Base-by-base conservation (phyloP, 2,888 invertebrate species). In the Lasioglossum pauxillum region DNA sequence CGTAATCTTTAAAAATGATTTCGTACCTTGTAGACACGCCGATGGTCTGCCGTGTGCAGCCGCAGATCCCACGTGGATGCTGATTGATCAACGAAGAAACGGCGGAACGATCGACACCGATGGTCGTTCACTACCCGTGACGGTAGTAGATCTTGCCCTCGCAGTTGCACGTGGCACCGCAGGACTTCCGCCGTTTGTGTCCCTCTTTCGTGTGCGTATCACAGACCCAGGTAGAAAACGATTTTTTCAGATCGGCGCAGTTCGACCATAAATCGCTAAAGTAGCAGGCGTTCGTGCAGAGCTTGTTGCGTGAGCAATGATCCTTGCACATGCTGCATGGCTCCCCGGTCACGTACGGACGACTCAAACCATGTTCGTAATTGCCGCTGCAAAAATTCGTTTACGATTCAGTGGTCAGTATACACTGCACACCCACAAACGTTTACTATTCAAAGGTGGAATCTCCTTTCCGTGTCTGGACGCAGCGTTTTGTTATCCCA, bases 111-210 rank as follows among this genome's bases (percentile, higher is more conserved):
- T 27, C 46, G 38, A 16, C 64, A n/a, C 5, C 60, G 53, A 14
- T 69, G 64, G 35, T 78, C 83, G 57, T 82, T 80, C 82, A 90
- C 88, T 88, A 86, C 82, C 83, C 82, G 78, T 88, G 85, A 72
- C 79, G 90, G 35, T 86, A 91, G 82, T 91, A 91, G 92, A 97
- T 96, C 94, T 96, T 96, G 90, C 95, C 95, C 75, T 96, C 96
- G 94, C 98, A 98, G 76, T 95, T 95, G 94, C 98, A 98, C 7
- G 98, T 98, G 0, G 98, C 98, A 85, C 96, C 96, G 94, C 98
- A 98, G 91, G 95, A 96, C 85, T 95, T 95, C 74, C 96, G 94
- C 81, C 96, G 94, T 76, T 96, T 95, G 10, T 96, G 96, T 57
- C 97, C 97, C 86, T 96, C 96, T 27, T 95, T 93, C 8, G 96